Percentiles rank a stretch among this genome's conserved stretches.
Evolutionary conservation across 2,888 invertebrate genomes (phyloP).

Genomic region (Pollenia angustigena): DNA sequence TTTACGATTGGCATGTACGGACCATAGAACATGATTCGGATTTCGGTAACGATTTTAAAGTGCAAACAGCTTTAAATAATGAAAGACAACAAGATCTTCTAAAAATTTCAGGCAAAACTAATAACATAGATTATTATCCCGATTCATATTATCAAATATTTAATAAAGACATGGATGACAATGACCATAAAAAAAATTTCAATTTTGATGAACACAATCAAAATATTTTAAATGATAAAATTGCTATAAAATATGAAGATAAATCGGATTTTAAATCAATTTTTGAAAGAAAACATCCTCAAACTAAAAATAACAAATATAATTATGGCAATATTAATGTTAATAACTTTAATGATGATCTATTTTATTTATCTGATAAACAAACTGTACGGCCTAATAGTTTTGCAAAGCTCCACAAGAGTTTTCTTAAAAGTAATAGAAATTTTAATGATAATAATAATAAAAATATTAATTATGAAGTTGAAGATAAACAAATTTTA

Average conservation of each 20-base stretch:
- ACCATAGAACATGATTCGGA: constrained; percentile 78
- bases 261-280: not conserved
- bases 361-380: not conserved
- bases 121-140: not conserved
- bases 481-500: not conserved
- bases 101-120: constrained; percentile 55
- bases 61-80: constrained; percentile 77
- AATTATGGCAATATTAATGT: not conserved
- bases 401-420: too few species aligned
- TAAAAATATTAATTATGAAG: not conserved
- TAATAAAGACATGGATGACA: not conserved
- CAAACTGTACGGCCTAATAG: not conserved
- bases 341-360: constrained; percentile 17
- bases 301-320: not conserved
- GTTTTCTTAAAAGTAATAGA: not conserved
- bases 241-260: not conserved
- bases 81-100: constrained; percentile 76
- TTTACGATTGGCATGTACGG: constrained; percentile 79
- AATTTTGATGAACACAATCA: not conserved
- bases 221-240: not conserved
- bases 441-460: not conserved
- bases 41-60: constrained; percentile 79
- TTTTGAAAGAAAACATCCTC: not conserved
- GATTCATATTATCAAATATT: constrained; percentile 22
- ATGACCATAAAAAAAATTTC: not conserved